These are phyloP conservation scores for Ceratitis capitata DNA, from an alignment of 1,140 invertebrate species.

Conservation along the genomic window DNA sequence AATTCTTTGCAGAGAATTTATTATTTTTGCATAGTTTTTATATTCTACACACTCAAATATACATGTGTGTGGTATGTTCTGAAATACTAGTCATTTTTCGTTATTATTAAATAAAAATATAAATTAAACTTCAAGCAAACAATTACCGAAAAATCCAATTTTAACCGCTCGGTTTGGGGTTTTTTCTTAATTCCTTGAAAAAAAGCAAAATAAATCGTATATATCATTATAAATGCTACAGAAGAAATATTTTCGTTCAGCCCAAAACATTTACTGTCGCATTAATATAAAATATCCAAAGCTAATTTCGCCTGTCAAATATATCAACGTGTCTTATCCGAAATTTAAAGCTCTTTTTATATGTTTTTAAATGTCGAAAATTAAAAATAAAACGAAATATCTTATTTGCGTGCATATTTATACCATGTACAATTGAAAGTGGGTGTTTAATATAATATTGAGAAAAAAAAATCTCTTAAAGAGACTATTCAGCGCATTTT, in stretches of 20 bases:
- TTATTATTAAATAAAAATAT: not conserved
- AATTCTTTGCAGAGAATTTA: not conserved
- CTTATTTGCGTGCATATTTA: no score
- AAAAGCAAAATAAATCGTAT: not conserved
- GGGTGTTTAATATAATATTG: not conserved
- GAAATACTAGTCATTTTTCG: not conserved
- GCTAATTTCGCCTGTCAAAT: constrained; percentile 19
- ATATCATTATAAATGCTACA: not conserved
- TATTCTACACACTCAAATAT: not conserved
- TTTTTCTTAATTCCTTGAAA: not conserved
- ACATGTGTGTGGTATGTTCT: not conserved
- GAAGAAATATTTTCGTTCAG: not conserved
- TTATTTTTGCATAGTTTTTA: not conserved
- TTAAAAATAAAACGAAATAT: not conserved
- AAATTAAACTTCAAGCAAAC: not conserved
- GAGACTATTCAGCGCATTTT: not conserved
- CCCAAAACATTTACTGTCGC: not conserved
- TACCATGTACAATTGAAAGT: no score
- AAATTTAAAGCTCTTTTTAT: not conserved
- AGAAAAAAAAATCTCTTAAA: not conserved
- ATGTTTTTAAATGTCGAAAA: not conserved
- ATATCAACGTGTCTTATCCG: not conserved
- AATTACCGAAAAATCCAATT: not conserved
- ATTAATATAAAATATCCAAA: not conserved
- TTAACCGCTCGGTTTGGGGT: not conserved